Percentiles rank a stretch among this genome's conserved stretches.
phyloP scores from a whole-genome alignment of 2,113 vertebrate genomes.

The Thermophis baileyi region DNA sequence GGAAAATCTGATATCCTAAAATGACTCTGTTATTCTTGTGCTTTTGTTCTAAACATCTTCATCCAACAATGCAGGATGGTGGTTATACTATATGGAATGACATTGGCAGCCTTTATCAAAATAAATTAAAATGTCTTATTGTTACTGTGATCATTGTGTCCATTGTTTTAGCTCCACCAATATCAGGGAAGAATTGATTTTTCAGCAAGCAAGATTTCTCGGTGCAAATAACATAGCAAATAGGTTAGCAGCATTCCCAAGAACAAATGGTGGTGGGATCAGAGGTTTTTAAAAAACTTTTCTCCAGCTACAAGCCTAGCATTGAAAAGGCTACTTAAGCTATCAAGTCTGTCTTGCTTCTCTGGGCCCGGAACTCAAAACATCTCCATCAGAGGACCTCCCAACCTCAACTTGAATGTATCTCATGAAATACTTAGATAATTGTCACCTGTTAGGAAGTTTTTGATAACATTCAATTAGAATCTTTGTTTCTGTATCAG shows the following conservation, averaged over 20 bases:
- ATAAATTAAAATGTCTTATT: background rate
- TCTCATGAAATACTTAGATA: background rate
- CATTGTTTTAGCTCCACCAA: background rate
- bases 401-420: background rate
- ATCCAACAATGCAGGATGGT: background rate
- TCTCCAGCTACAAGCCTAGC: background rate
- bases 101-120: slow-evolving; percentile 9
- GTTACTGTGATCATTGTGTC: background rate
- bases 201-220: background rate
- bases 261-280: background rate
- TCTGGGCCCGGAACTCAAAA: background rate
- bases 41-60: background rate
- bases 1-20: slow-evolving; percentile 74
- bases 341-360: background rate
- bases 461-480: background rate
- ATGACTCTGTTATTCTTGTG: slow-evolving; percentile 1
- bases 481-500: background rate
- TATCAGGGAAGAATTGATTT: background rate
- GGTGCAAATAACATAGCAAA: background rate
- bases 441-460: background rate
- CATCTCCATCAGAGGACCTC: background rate
- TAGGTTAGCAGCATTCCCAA: background rate
- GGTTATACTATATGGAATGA: background rate
- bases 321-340: background rate
- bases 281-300: no score